Base-by-base conservation (phyloP, 2,888 invertebrate genomes). In the Autographa gamma region DNA sequence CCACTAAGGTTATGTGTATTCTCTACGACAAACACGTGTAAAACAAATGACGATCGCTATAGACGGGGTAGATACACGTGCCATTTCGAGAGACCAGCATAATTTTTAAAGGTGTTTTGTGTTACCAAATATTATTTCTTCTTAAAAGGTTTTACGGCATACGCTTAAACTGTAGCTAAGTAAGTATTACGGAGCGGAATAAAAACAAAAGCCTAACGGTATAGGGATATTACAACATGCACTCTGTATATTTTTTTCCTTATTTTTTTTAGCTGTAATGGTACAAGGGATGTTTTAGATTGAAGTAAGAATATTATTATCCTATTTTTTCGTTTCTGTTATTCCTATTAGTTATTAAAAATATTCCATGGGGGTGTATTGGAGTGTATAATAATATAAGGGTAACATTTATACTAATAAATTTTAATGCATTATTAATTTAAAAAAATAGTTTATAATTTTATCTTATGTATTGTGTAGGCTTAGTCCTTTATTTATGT, bases 161-260 rank as follows among this genome's bases (percentile, higher is more conserved):
- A 63, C 52, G 66, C 43, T 62, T 41, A 64, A 71, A 54, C 52
- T 34, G 64, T 16, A 70, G 64, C 60, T 62, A 66, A 67, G 66
- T 16, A 25, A 58, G 69, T 66, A 65, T 71, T 66, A 62, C 63
- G 32, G 63, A 62, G 48, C 25, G 58, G n/a, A 14, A 54, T 18
- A 48, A 63, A 41, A 16, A 61, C 70, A 77, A 75, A 77, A 70
- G 59, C 60, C 54, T 43, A 64, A 72, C 31, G 61, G 59, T 66
- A 62, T 79, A 63, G 63, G 60, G 65, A 73, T 74, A 73, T 69
- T 77, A 71, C 60, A 71, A 58, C 63, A 54, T 69, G 69, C 60
- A 73, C 41, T 74, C 54, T 14, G 64, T 65, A n/a, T 48, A 58
- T 31, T 43, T 64, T 73, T 66, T 75, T 59, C 63, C 58, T 67